These are phyloP conservation scores for Zonotrichia leucophrys DNA, from an alignment of 2,113 vertebrate genomes.

Conservation along the genomic window DNA sequence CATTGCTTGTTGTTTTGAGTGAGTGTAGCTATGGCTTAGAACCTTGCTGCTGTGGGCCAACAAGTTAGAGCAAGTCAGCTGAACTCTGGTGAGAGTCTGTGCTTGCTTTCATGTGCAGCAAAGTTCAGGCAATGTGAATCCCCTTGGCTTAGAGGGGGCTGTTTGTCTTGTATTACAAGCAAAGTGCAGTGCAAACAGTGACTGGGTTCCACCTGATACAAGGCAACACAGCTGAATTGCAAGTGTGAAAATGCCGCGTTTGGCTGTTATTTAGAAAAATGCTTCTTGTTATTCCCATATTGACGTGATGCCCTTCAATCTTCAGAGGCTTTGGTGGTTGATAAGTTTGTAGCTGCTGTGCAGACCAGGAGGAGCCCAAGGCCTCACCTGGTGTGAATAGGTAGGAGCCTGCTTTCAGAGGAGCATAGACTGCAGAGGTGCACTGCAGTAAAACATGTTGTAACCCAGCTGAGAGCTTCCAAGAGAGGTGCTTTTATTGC, in stretches of 20 bases:
- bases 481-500: background rate
- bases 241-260: background rate
- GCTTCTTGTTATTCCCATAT: background rate
- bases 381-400: background rate
- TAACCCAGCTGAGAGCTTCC: background rate
- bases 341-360: background rate
- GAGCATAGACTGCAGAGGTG: background rate
- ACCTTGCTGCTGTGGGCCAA: slow-evolving; percentile 1
- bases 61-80: slow-evolving; percentile 20
- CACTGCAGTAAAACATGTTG: background rate
- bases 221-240: background rate
- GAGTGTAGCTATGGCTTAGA: background rate
- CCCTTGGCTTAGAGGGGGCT: background rate
- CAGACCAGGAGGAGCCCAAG: background rate
- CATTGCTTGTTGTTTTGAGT: background rate
- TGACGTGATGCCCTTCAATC: background rate
- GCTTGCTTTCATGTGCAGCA: slow-evolving; percentile 1
- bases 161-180: background rate
- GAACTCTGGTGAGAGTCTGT: background rate
- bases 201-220: background rate
- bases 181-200: background rate
- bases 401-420: background rate
- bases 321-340: background rate
- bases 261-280: background rate
- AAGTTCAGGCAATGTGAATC: background rate